Percentiles rank a stretch among this genome's conserved stretches.
Conservation (phyloP, 2,888 invertebrate species). For the Therioaphis trifolii region DNA sequence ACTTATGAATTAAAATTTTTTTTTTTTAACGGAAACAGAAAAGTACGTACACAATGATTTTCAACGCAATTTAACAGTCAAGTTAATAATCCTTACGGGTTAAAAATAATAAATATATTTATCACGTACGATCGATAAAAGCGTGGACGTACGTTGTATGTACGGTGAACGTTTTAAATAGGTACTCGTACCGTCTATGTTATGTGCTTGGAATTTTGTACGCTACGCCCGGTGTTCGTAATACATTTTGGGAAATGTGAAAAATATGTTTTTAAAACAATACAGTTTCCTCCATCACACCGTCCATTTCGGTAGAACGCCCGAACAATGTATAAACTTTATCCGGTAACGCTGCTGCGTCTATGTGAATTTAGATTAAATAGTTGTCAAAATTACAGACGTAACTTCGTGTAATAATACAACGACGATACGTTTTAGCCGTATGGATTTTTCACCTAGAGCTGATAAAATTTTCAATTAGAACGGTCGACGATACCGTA, state of each 20-base stretch:
- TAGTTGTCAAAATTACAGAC: neutral
- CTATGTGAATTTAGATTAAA: neutral
- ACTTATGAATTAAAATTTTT: too few relatives aligned
- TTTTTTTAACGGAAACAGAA: too few relatives aligned
- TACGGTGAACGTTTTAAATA: neutral
- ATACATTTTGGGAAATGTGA: neutral
- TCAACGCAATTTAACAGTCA: too few relatives aligned
- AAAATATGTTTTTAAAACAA: conserved; percentile 15
- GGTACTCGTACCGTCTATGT: too few relatives aligned
- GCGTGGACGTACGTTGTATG: too few relatives aligned
- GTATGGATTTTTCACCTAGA: neutral
- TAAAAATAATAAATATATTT: too few relatives aligned
- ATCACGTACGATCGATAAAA: too few relatives aligned
- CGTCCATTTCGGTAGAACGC: neutral
- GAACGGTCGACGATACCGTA: too few relatives aligned
- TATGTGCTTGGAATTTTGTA: too few relatives aligned
- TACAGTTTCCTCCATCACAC: neutral
- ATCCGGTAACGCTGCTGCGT: neutral
- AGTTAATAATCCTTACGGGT: too few relatives aligned
- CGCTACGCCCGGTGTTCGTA: too few relatives aligned
- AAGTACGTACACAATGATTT: too few relatives aligned
- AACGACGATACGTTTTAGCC: neutral
- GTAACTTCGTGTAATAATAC: neutral
- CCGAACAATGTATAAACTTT: neutral
- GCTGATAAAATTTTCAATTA: neutral